phyloP scores from a whole-genome alignment of 2,888 invertebrate genomes.

The Agelastica alni region DNA sequence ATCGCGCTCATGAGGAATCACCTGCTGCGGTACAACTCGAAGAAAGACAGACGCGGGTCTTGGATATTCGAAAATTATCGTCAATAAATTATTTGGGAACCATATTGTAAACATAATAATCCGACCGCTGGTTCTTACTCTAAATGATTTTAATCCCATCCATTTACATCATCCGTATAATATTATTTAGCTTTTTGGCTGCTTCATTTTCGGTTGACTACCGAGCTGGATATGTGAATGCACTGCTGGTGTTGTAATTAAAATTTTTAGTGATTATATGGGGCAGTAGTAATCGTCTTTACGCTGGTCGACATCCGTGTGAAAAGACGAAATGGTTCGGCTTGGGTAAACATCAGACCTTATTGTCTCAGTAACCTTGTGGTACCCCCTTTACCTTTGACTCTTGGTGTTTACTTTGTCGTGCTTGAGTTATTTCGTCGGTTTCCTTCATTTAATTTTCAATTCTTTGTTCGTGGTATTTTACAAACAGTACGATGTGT shows the following conservation, averaged over 20 bases:
- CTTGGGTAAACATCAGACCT: slow-evolving; percentile 49
- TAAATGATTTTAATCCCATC: too few relatives aligned
- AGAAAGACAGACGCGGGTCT: slow-evolving; percentile 4
- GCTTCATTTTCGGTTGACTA: too few relatives aligned
- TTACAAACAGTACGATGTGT: slow-evolving; percentile 16
- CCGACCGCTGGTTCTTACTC: too few relatives aligned
- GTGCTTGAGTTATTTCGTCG: slow-evolving; percentile 23
- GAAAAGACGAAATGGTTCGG: slow-evolving; percentile 46
- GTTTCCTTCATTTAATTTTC: slow-evolving; percentile 11
- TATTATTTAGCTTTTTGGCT: too few relatives aligned
- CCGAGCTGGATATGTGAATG: too few relatives aligned
- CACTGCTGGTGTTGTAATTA: too few relatives aligned
- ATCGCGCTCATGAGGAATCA: slow-evolving; percentile 37
- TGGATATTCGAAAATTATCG: slow-evolving; percentile 3
- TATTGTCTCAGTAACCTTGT: slow-evolving; percentile 46
- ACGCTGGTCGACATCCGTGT: slow-evolving; percentile 43
- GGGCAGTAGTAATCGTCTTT: slow-evolving; percentile 46
- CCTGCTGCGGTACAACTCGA: slow-evolving; percentile 17
- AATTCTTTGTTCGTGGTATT: slow-evolving; percentile 14
- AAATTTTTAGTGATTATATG: slow-evolving; percentile 47
- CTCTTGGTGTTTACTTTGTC: slow-evolving; percentile 29
- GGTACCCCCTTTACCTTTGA: slow-evolving; percentile 42
- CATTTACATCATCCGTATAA: too few relatives aligned
- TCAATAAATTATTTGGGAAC: background rate
- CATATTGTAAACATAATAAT: background rate